phyloP scores from a whole-genome alignment of 2,797 vertebrate genomes.

The Sebastes variabilis region DNA sequence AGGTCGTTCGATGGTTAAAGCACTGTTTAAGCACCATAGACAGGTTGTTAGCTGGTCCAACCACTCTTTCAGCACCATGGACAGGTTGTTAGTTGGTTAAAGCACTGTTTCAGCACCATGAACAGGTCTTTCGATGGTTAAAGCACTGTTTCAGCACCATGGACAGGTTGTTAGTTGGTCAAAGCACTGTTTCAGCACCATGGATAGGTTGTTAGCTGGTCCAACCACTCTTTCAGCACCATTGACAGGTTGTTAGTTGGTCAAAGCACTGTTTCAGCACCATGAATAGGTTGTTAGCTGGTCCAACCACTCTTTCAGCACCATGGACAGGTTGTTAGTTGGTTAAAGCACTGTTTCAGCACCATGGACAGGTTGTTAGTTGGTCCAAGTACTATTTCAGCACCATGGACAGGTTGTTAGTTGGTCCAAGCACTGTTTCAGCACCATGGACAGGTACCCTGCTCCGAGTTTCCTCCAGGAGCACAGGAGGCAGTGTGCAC shows the following conservation, averaged over 20 bases:
- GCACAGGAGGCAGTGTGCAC: not conserved
- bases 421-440: not conserved
- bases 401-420: not conserved
- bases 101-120: not conserved
- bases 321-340: not conserved
- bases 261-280: rapidly evolving
- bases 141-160: slow-evolving; percentile 27
- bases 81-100: rapidly evolving
- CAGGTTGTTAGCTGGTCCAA: not conserved
- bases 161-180: slow-evolving; percentile 4
- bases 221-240: rapidly evolving
- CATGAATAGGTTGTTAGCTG: not conserved
- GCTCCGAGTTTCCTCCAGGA: slow-evolving; percentile 14
- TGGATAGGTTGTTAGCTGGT: rapidly evolving
- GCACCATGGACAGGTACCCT: slow-evolving; percentile 47
- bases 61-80: no score
- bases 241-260: not conserved
- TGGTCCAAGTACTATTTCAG: not conserved
- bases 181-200: rapidly evolving
- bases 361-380: slow-evolving; percentile 36
- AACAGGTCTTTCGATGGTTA: not conserved
- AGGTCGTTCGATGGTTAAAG: rapidly evolving
- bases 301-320: rapidly evolving
- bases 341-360: slow-evolving; percentile 1
- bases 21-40: not conserved